Evolutionary conservation across 2,113 vertebrate genomes (phyloP).

Genomic region (Chlorodrepanis virens): DNA sequence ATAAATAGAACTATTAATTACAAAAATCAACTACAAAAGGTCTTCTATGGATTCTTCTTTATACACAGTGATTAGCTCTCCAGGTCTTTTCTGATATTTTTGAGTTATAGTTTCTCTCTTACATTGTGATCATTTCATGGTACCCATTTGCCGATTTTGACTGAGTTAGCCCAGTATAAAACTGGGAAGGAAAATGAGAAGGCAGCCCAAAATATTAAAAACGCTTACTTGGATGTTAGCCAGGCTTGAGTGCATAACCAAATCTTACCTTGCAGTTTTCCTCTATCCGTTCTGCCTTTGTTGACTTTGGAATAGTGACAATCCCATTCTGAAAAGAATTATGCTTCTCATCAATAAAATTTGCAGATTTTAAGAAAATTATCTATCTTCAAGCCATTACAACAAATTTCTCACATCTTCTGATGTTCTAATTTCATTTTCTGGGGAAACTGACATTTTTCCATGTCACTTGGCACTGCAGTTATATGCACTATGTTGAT

Average conservation of each 20-base stretch:
- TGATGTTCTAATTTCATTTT: not conserved
- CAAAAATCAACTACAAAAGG: not conserved
- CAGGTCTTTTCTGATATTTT: not conserved
- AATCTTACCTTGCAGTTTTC: slow-evolving; percentile 79
- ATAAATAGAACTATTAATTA: not conserved
- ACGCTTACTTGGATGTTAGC: not conserved
- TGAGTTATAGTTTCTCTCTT: not conserved
- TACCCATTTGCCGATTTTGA: not conserved
- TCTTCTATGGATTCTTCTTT: not conserved
- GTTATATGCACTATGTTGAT: not conserved
- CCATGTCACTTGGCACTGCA: not conserved
- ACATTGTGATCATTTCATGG: not conserved
- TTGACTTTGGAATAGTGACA: slow-evolving; percentile 84
- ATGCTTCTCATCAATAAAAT: not conserved
- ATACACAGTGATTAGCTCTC: not conserved
- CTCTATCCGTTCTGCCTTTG: slow-evolving; percentile 71
- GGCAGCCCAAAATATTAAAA: not conserved
- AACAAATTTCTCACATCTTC: not conserved
- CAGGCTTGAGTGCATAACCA: not conserved
- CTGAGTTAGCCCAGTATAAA: not conserved
- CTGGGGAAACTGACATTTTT: not conserved
- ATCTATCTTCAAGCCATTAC: not conserved
- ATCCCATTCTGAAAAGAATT: slow-evolving; percentile 75
- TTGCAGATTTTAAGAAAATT: not conserved
- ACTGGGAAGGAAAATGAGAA: not conserved